These are phyloP conservation scores for Drosophila nigritarsus DNA, from an alignment of 2,888 invertebrate species.

Conservation along the genomic window DNA sequence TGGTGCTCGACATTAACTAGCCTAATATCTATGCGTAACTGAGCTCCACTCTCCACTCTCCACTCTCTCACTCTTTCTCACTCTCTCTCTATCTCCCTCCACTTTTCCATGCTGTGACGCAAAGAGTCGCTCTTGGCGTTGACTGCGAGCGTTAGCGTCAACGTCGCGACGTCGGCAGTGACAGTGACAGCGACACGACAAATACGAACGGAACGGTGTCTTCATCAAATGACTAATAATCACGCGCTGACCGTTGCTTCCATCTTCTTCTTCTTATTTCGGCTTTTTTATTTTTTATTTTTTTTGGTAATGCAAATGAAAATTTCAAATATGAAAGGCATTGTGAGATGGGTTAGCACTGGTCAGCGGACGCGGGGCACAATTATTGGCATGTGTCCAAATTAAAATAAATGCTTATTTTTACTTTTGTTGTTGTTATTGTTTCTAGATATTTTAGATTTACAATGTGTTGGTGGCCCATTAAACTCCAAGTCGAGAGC, in stretches of 20 bases:
- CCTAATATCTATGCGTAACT: not conserved
- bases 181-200: not conserved
- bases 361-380: not conserved
- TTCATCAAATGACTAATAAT: slow-evolving; percentile 20
- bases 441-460: slow-evolving; percentile 7
- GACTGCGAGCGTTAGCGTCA: not conserved
- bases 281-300: not conserved
- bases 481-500: slow-evolving; percentile 1
- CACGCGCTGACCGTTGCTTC: slow-evolving; percentile 5
- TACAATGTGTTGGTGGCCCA: slow-evolving; percentile 2
- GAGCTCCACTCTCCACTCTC: not conserved
- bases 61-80: not conserved
- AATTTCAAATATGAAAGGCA: slow-evolving; percentile 11
- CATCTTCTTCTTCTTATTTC: not conserved
- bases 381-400: slow-evolving; percentile 7
- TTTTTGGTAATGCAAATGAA: slow-evolving; percentile 8
- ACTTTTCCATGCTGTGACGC: slow-evolving; percentile 4
- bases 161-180: not conserved
- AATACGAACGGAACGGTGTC: slow-evolving; percentile 1
- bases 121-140: slow-evolving; percentile 1
- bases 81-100: not conserved
- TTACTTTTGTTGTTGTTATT: not conserved
- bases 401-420: not conserved
- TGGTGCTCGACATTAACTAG: not conserved
- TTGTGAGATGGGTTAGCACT: not conserved